Conservation (phyloP, 2,797 vertebrate species). For the Hypotaenidia okinawae region DNA sequence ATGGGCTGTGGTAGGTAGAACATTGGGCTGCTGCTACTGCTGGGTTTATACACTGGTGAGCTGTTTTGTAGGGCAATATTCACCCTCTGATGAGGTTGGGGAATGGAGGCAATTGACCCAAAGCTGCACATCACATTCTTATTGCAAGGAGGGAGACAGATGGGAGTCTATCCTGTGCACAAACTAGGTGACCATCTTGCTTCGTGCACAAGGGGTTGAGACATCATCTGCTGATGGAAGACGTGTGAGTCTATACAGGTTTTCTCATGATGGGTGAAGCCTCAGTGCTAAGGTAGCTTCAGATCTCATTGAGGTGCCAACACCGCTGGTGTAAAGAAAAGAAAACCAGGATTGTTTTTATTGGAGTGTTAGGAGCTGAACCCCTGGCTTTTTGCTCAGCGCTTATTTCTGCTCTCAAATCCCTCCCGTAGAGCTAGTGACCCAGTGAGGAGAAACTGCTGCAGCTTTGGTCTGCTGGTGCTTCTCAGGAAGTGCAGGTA, state of each 20-base stretch:
- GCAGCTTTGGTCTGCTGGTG: neutral
- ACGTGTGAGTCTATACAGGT: rapidly evolving
- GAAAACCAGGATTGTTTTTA: rapidly evolving
- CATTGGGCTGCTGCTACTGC: neutral
- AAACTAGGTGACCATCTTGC: neutral
- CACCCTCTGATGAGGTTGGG: neutral
- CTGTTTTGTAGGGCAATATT: neutral
- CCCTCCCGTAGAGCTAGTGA: neutral
- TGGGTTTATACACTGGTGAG: neutral
- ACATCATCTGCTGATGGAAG: neutral
- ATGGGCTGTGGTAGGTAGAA: slow-evolving; percentile 62
- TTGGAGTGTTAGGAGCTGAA: neutral
- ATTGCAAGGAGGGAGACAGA: neutral
- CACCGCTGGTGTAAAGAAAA: no score
- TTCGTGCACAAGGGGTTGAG: neutral
- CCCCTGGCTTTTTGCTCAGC: rapidly evolving
- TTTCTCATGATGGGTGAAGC: neutral
- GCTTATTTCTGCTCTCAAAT: neutral
- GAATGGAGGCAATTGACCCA: neutral
- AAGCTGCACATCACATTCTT: rapidly evolving
- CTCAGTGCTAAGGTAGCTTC: neutral
- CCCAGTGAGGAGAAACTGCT: neutral
- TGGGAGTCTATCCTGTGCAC: neutral
- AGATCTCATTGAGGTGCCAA: neutral
- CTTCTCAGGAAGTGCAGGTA: neutral